These are phyloP conservation scores for Pandemis cinnamomeana DNA, from an alignment of 2,888 invertebrate genomes.

Conservation along the genomic window DNA sequence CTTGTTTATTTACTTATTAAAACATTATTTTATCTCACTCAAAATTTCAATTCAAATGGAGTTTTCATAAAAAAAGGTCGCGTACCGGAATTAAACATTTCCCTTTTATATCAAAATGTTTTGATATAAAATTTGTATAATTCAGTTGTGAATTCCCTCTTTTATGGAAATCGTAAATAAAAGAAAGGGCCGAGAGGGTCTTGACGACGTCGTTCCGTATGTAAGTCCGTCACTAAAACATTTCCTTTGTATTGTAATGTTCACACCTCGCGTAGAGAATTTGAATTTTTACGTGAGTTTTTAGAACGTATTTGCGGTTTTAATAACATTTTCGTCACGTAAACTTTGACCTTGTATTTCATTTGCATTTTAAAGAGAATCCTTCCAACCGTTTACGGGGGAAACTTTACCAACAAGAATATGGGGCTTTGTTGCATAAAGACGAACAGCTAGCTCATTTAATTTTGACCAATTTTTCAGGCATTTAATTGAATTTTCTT, in stretches of 20 bases:
- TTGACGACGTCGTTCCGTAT: constrained; percentile 48
- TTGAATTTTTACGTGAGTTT: constrained; percentile 51
- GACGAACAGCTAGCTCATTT: too few species aligned
- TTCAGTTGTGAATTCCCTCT: constrained; percentile 27
- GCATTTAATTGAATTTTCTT: too few species aligned
- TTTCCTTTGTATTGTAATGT: constrained; percentile 57
- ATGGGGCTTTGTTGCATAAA: too few species aligned
- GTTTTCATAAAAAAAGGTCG: constrained; percentile 3
- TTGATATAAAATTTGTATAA: constrained; percentile 26
- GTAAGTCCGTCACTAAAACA: constrained; percentile 56
- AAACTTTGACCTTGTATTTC: constrained; percentile 45
- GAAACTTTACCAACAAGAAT: neutral
- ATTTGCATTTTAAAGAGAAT: constrained; percentile 12
- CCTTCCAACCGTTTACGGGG: neutral
- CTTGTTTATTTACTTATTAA: neutral
- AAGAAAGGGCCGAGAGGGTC: constrained; percentile 43
- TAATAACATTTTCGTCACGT: constrained; percentile 47
- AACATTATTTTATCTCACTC: neutral
- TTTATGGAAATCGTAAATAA: constrained; percentile 46
- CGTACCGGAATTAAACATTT: constrained; percentile 1
- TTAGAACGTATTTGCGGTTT: constrained; percentile 10
- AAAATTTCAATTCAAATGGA: constrained; percentile 3
- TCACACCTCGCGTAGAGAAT: constrained; percentile 54
- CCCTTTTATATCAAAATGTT: constrained; percentile 10
- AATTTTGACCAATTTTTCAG: too few species aligned